Evolutionary conservation across 2,797 vertebrate genomes (phyloP).

Genomic region (Thunnus albacares): DNA sequence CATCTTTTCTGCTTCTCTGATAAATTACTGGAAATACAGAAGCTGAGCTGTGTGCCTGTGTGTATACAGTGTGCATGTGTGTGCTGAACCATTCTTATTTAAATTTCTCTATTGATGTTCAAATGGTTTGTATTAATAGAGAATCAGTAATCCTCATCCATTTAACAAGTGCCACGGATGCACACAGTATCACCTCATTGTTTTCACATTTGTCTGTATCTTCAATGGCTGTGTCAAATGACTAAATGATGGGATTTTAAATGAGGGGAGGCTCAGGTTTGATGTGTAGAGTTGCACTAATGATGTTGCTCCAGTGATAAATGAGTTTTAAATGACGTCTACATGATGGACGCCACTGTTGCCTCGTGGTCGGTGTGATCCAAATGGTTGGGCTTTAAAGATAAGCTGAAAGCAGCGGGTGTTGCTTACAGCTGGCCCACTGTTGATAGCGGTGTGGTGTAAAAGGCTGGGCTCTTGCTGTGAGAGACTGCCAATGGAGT

Average conservation of each 20-base stretch:
- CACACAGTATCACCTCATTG: constrained; percentile 48
- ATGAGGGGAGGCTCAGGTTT: constrained; percentile 57
- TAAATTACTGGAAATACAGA: background rate
- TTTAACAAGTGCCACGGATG: constrained; percentile 42
- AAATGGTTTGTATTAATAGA: constrained; percentile 25
- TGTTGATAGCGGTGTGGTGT: constrained; percentile 66
- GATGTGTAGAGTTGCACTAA: constrained; percentile 60
- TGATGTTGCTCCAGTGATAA: constrained; percentile 56
- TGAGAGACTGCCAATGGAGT: constrained; percentile 62
- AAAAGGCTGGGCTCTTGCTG: constrained; percentile 63
- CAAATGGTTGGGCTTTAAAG: constrained; percentile 71
- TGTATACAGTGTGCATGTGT: background rate
- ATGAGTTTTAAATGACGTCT: constrained; percentile 73
- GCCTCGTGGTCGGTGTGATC: constrained; percentile 53
- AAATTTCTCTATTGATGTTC: constrained; percentile 23
- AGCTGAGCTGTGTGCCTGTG: background rate
- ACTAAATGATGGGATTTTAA: constrained; percentile 63
- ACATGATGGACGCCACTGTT: constrained; percentile 58
- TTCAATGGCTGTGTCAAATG: constrained; percentile 39
- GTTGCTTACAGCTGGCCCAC: constrained; percentile 57
- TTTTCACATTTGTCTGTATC: constrained; percentile 59
- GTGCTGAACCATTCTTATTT: constrained; percentile 14
- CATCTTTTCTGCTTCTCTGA: background rate
- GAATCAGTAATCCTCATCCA: constrained; percentile 39
- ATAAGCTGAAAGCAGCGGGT: constrained; percentile 73